Evolutionary conservation across 2,888 invertebrate genomes (phyloP).

Genomic region (Itoplectis maculator): DNA sequence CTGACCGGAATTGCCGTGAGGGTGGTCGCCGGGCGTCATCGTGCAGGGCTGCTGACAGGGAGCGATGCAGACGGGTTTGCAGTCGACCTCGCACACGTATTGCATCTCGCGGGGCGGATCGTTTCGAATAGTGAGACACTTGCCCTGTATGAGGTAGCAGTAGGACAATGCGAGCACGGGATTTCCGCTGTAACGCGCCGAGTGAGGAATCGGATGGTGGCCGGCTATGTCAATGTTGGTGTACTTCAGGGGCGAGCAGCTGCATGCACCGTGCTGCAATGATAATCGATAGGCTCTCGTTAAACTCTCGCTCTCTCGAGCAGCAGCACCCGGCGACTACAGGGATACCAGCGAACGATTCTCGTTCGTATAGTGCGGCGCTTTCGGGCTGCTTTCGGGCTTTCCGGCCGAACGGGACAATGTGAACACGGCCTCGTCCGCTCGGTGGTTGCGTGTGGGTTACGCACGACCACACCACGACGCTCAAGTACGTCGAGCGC

Average conservation of each 20-base stretch:
- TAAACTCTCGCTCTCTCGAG: not conserved
- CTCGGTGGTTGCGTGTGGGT: not conserved
- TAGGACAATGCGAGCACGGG: constrained; percentile 91
- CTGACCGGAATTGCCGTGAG: constrained; percentile 52
- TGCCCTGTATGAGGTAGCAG: constrained; percentile 84
- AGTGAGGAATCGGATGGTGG: constrained; percentile 78
- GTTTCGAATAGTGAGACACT: constrained; percentile 79
- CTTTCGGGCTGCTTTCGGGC: too few species aligned
- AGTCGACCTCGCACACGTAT: constrained; percentile 77
- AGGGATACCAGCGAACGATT: constrained; percentile 31
- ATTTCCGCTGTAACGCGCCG: constrained; percentile 88
- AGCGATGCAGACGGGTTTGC: constrained; percentile 75
- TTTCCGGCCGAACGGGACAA: constrained; percentile 17
- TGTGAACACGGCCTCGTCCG: not conserved
- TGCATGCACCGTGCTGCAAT: constrained; percentile 80
- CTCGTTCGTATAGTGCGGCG: not conserved
- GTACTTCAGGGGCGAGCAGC: constrained; percentile 89
- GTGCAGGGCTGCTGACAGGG: constrained; percentile 73
- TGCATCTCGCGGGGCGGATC: constrained; percentile 78
- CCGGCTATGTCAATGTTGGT: constrained; percentile 94
- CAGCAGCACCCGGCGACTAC: not conserved
- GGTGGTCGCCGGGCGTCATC: constrained; percentile 65
- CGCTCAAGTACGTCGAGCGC: constrained; percentile 21
- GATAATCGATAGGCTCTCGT: constrained; percentile 68
- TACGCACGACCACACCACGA: not conserved